Base-by-base conservation (phyloP, 2,888 invertebrate species). In the Dasypogon diadema region DNA sequence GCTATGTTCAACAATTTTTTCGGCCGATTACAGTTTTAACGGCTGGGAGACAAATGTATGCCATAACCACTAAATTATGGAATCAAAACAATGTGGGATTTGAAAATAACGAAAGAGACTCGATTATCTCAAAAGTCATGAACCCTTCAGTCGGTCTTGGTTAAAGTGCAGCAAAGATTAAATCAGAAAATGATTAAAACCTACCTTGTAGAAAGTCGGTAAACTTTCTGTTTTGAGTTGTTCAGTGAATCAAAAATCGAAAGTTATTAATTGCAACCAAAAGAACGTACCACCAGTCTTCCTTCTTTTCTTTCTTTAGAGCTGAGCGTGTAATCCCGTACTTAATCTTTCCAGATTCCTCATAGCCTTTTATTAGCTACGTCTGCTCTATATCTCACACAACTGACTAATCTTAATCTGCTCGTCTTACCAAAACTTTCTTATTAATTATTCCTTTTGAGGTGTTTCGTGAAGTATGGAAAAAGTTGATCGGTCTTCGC, bases 271-370 rank as follows among this genome's bases (percentile, higher is more conserved):
- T 37, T 21, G 16, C 60, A 34, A 0, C 16, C 60, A 37, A 18
- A 6, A 60, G 18, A 18, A 16, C 21, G 8, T 12, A 18, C 3
- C 21, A 21, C 18, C 18, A 16, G 58, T 18, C 12, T 10, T 34
- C 21, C 12, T 2, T 16, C 12, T 60, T 37, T 37, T 60, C 60
- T 37, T 60, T 42, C 37, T 12, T 18, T 1, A 21, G 21, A 21
- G 37, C 16, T 14, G 26, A 60, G 34, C 21, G 60, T 21, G 60
- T 60, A 60, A 60, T 60, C 60, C 60, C 8, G 37, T 26, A 60
- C 60, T 60, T 60, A 60, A 60, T 60, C 60, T 37, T 34, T 18
- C 34, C 60, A 37, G 34, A 34, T 34, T 34, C 16, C 5, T 60
- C 16, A 14, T 5, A 10, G 21, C 37, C 21, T 60, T 34, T 60